Conservation (phyloP, 2,888 invertebrate genomes). For the Torymus tubicola region DNA sequence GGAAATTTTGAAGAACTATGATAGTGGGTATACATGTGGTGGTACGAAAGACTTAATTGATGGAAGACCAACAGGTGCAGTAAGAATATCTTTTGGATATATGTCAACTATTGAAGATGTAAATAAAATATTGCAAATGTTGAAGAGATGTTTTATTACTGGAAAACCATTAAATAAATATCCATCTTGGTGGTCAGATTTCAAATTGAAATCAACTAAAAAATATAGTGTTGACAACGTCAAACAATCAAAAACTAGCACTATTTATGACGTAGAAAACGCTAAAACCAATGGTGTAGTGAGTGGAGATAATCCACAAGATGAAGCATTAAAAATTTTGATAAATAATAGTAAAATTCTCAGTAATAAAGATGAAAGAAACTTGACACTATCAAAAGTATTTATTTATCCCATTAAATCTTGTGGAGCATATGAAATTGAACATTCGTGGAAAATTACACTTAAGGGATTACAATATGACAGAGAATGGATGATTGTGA, state of each 20-base stretch:
- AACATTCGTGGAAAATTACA: slow-evolving; percentile 84
- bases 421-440: slow-evolving; percentile 87
- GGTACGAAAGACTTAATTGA: slow-evolving; percentile 91
- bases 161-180: slow-evolving; percentile 74
- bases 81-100: slow-evolving; percentile 95
- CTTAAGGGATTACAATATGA: slow-evolving; percentile 90
- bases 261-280: slow-evolving; percentile 24
- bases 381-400: slow-evolving; percentile 69
- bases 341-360: slow-evolving; percentile 36
- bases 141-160: slow-evolving; percentile 85
- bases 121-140: slow-evolving; percentile 84
- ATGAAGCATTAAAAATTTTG: background rate
- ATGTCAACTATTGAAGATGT: slow-evolving; percentile 88
- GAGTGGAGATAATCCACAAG: background rate
- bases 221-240: slow-evolving; percentile 31
- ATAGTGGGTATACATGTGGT: slow-evolving; percentile 94
- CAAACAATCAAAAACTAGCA: slow-evolving; percentile 9
- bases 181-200: slow-evolving; percentile 69
- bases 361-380: slow-evolving; percentile 1
- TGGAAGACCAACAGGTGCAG: slow-evolving; percentile 93
- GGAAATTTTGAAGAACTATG: slow-evolving; percentile 86
- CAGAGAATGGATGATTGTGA: slow-evolving; percentile 95
- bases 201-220: slow-evolving; percentile 43
- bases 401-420: slow-evolving; percentile 94
- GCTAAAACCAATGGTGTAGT: background rate